Evolutionary conservation across 2,797 vertebrate genomes (phyloP).

Genomic region (Lithobates pipiens): DNA sequence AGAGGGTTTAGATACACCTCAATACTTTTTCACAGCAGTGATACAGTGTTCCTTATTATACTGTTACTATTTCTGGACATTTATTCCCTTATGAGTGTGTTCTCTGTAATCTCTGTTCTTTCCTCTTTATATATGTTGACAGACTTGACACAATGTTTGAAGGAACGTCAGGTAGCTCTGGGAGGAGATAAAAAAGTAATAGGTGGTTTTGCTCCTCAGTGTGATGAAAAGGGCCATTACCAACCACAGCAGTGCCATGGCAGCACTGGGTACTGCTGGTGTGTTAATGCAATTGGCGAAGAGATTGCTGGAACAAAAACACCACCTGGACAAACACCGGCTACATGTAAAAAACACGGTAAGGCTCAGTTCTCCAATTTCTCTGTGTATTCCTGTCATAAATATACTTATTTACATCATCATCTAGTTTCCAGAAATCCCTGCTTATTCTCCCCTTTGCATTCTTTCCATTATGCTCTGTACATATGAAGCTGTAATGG

Average conservation of each 20-base stretch:
- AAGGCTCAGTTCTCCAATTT: neutral
- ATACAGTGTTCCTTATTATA: too few relatives aligned
- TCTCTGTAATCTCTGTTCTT: neutral
- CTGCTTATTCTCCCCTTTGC: too few relatives aligned
- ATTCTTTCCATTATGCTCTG: too few relatives aligned
- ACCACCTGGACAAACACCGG: neutral
- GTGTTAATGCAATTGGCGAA: neutral
- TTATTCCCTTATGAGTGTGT: neutral
- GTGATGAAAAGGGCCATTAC: slow-evolving; percentile 15
- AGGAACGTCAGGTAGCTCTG: neutral
- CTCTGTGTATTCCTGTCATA: neutral
- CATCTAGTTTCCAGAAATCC: too few relatives aligned
- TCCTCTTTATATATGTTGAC: neutral
- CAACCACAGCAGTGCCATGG: slow-evolving; percentile 1
- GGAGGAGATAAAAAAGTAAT: neutral
- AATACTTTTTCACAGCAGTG: too few relatives aligned
- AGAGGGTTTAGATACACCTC: too few relatives aligned
- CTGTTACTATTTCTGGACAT: too few relatives aligned
- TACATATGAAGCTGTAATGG: too few relatives aligned
- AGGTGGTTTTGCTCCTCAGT: slow-evolving; percentile 4
- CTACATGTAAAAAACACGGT: neutral
- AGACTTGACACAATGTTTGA: neutral
- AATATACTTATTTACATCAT: too few relatives aligned
- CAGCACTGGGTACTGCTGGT: slow-evolving; percentile 30
- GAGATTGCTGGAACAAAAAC: neutral